These are phyloP conservation scores for Chironomus riparius DNA, from an alignment of 2,888 invertebrate genomes.

Conservation along the genomic window DNA sequence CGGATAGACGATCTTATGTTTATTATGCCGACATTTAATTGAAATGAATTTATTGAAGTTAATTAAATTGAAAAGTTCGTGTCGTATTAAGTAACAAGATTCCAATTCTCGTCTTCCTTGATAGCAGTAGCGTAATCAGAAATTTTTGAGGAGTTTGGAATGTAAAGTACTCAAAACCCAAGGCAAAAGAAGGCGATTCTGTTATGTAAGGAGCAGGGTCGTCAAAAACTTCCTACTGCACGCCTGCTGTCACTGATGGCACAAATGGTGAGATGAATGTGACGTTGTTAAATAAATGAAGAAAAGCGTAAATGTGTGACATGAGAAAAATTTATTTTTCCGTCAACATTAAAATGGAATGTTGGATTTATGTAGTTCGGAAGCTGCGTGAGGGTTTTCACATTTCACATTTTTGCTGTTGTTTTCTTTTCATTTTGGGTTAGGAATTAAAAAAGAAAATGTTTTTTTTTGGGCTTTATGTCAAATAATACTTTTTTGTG, in stretches of 20 bases:
- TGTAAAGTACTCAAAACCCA: no score
- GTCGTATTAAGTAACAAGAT: not conserved
- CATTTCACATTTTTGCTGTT: not conserved
- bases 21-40: not conserved
- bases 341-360: not conserved
- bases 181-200: no score
- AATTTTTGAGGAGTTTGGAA: no score
- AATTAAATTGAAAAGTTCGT: slow-evolving; percentile 8
- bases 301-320: not conserved
- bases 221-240: no score
- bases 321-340: not conserved
- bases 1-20: not conserved
- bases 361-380: not conserved
- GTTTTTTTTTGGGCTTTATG: not conserved
- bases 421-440: not conserved
- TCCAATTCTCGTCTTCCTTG: not conserved
- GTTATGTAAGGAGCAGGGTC: no score
- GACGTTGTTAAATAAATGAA: not conserved
- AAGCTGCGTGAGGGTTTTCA: not conserved
- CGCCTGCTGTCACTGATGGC: not conserved
- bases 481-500: not conserved
- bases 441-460: not conserved
- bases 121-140: no score
- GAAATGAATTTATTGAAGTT: slow-evolving; percentile 3
- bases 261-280: not conserved